Conservation (phyloP, 1,140 invertebrate genomes). For the Monomorium pharaonis region DNA sequence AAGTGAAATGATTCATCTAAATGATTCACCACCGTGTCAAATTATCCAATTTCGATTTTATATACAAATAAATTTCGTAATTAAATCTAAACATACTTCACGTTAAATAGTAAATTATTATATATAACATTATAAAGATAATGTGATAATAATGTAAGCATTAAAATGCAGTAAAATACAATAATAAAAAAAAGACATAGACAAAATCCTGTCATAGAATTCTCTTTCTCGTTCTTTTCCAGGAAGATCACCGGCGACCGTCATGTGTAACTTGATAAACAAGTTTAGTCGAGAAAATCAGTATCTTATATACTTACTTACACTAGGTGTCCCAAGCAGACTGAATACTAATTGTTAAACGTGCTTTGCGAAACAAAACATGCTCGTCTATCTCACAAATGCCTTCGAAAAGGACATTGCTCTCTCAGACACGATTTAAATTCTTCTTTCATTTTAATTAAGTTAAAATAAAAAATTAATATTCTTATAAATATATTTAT, state of each 20-base stretch:
- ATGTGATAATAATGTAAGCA: neutral
- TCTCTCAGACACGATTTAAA: conserved; percentile 5
- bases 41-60: neutral
- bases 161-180: neutral
- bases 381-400: neutral
- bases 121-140: neutral
- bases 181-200: conserved; percentile 6
- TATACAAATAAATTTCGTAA: neutral
- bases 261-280: conserved; percentile 73
- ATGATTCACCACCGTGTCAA: neutral
- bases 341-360: conserved; percentile 65
- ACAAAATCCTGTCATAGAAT: conserved; percentile 58
- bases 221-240: conserved; percentile 43
- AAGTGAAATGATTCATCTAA: neutral
- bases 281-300: conserved; percentile 70
- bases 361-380: conserved; percentile 47
- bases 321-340: conserved; percentile 67
- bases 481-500: neutral
- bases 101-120: neutral
- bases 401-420: neutral
- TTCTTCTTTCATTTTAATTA: neutral
- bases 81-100: neutral
- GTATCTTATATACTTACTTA: conserved; percentile 67
- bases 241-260: conserved; percentile 40
- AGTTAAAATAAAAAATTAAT: neutral